Evolutionary conservation across 1,140 invertebrate genomes (phyloP).

Genomic region (Odontomachus brunneus): DNA sequence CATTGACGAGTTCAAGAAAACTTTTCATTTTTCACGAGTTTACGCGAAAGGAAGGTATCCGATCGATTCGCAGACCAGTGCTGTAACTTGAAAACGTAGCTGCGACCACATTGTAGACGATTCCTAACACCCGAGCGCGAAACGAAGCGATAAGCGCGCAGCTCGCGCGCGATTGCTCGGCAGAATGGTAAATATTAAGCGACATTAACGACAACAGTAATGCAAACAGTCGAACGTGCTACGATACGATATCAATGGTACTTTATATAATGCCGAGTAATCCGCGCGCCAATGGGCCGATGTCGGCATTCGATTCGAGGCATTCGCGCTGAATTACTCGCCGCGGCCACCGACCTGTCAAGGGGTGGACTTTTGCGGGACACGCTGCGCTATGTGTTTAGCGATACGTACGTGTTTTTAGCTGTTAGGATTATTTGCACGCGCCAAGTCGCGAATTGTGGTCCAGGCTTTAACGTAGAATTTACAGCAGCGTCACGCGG

Average conservation of each 20-base stretch:
- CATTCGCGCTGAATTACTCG: slow-evolving; percentile 1
- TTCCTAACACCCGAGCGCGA: not conserved
- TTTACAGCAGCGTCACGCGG: slow-evolving; percentile 43
- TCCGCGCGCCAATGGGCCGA: not conserved
- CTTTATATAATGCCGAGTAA: slow-evolving; percentile 32
- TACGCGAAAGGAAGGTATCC: too few relatives aligned
- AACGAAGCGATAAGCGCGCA: slow-evolving; percentile 20
- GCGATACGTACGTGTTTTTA: slow-evolving; percentile 59
- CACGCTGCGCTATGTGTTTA: slow-evolving; percentile 58
- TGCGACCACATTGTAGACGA: too few relatives aligned
- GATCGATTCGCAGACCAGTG: too few relatives aligned
- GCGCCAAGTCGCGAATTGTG: slow-evolving; percentile 72
- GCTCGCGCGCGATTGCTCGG: not conserved
- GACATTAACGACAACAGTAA: slow-evolving; percentile 25
- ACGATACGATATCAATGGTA: slow-evolving; percentile 32
- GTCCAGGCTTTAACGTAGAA: slow-evolving; percentile 78
- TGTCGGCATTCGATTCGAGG: not conserved
- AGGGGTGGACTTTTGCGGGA: slow-evolving; percentile 16
- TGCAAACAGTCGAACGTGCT: not conserved
- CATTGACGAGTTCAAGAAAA: too few relatives aligned
- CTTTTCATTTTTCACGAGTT: too few relatives aligned
- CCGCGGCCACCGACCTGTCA: not conserved
- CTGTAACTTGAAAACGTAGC: too few relatives aligned
- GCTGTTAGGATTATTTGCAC: slow-evolving; percentile 66
- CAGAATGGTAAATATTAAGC: not conserved